phyloP scores from a whole-genome alignment of 2,888 invertebrate species.

The Lithophane semibrunnea region DNA sequence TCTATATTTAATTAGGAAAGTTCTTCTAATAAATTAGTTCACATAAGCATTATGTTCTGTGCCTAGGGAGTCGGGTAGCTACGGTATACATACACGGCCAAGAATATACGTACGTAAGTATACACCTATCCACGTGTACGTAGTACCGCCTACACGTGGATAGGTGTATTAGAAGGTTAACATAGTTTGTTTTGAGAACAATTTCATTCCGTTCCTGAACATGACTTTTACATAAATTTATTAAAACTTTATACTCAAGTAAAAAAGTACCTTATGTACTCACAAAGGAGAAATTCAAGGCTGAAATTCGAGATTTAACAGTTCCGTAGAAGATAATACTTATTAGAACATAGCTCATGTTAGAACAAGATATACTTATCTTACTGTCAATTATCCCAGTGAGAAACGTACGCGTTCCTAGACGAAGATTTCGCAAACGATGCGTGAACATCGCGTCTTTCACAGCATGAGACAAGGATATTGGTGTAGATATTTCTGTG shows the following conservation, averaged over 20 bases:
- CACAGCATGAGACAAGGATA: not conserved
- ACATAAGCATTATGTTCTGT: constrained; percentile 32
- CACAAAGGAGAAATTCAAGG: too few relatives aligned
- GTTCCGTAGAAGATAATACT: not conserved
- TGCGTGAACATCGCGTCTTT: not conserved
- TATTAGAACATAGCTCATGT: not conserved
- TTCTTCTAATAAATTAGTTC: constrained; percentile 58
- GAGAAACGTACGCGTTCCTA: too few relatives aligned
- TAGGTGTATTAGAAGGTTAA: not conserved
- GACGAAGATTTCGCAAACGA: not conserved
- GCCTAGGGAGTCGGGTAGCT: constrained; percentile 18
- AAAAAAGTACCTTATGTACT: too few relatives aligned
- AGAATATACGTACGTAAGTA: not conserved
- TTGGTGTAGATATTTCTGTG: not conserved
- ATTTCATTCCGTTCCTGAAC: not conserved
- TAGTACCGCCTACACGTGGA: too few relatives aligned
- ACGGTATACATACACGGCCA: constrained; percentile 2
- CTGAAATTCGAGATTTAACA: not conserved
- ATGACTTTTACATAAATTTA: not conserved
- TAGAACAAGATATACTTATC: not conserved
- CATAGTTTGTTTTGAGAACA: not conserved
- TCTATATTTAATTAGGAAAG: constrained; percentile 62
- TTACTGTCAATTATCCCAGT: not conserved
- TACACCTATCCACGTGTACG: too few relatives aligned
- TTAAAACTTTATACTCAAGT: too few relatives aligned